A percentile compares a stretch with the other conserved stretches of the same genome.
These are phyloP conservation scores for Neolamprologus brichardi DNA, from an alignment of 2,113 vertebrate species.

Conservation along the genomic window DNA sequence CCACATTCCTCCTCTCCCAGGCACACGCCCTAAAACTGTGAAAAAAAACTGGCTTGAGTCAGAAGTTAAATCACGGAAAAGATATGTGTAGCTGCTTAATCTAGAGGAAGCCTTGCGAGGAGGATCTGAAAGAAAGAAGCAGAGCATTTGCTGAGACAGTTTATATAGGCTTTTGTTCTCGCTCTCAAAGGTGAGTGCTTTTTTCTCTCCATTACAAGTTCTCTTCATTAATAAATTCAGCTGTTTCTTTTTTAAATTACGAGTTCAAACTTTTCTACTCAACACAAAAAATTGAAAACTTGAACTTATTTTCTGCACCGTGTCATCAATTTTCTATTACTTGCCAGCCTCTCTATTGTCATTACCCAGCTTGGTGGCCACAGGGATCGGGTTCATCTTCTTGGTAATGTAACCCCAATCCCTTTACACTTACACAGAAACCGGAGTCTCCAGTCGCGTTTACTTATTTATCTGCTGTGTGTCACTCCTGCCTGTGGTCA, in stretches of 20 bases:
- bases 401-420: constrained; percentile 52
- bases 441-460: constrained; percentile 39
- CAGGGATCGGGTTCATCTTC: constrained; percentile 45
- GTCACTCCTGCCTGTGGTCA: constrained; percentile 26
- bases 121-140: constrained; percentile 27
- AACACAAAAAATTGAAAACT: background rate
- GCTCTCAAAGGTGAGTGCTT: constrained; percentile 31
- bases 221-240: background rate
- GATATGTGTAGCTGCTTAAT: constrained; percentile 55
- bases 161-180: background rate
- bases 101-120: constrained; percentile 33
- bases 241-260: background rate
- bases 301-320: background rate
- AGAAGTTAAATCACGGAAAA: constrained; percentile 69
- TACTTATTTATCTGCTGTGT: constrained; percentile 61
- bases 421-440: constrained; percentile 63
- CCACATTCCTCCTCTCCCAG: constrained; percentile 61
- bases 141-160: background rate
- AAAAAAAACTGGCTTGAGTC: constrained; percentile 40
- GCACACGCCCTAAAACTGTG: constrained; percentile 71
- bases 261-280: background rate
- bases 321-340: constrained; percentile 46
- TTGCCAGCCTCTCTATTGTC: constrained; percentile 26
- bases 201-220: background rate
- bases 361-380: background rate